These are phyloP conservation scores for Drepanosiphum platanoidis DNA, from an alignment of 2,888 invertebrate genomes.

Conservation along the genomic window DNA sequence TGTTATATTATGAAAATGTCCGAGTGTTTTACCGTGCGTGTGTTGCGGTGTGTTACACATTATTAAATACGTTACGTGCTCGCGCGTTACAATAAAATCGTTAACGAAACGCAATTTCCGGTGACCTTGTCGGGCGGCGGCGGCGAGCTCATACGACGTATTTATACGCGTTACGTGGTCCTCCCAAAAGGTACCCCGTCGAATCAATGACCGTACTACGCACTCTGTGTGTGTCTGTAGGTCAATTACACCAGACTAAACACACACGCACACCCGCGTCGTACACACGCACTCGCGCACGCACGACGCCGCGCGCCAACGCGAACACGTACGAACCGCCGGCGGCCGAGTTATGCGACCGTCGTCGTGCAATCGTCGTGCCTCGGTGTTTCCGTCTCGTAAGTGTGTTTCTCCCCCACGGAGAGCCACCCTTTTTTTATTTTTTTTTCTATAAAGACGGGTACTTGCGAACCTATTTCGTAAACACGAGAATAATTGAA, in stretches of 20 bases:
- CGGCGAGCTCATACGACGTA: background rate
- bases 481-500: too few species aligned
- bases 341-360: background rate
- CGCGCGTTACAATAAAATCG: background rate
- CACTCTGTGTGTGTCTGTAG: slow-evolving; percentile 57
- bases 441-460: too few species aligned
- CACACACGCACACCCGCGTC: slow-evolving; percentile 5
- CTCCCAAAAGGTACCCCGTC: slow-evolving; percentile 59
- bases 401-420: too few species aligned
- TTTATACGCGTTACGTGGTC: background rate
- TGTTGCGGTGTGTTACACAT: background rate
- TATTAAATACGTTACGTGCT: too few species aligned
- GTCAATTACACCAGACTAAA: slow-evolving; percentile 59
- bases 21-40: too few species aligned
- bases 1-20: too few species aligned
- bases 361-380: background rate
- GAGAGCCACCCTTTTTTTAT: too few species aligned
- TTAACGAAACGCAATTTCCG: slow-evolving; percentile 47
- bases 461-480: too few species aligned
- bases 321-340: too few species aligned
- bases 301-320: background rate
- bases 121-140: slow-evolving; percentile 48
- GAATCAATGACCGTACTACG: slow-evolving; percentile 53
- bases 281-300: background rate
- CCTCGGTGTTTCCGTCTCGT: too few species aligned